Base-by-base conservation (phyloP, 2,113 vertebrate species). In the Nycticryphes semicollaris region DNA sequence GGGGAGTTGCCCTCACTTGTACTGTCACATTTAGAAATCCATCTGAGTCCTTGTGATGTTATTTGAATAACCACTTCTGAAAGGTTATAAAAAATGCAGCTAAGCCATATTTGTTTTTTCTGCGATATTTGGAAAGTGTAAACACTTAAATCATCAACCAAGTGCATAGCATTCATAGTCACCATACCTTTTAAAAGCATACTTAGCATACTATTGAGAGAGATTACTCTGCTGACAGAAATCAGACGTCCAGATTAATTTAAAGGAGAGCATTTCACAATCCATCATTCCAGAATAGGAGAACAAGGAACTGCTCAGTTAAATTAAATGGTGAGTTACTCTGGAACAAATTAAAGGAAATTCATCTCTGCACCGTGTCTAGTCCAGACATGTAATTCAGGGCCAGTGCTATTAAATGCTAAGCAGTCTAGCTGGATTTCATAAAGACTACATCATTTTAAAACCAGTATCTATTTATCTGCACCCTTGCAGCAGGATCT, bases 311-410 rank as follows among this genome's bases (percentile, higher is more conserved):
- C 64, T 84, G 92, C 88, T 93, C 85, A 41, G 85, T 94, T 94
- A 90, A 92, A 96, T 94, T 95, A 96, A 95, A 90, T 41, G 43
- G 85, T 70, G 83, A 96, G 88, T 90, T 96, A 89, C 96, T 96
- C 76, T 89, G 88, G 83, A 96, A 95, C 88, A 95, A 90, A 96
- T 96, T 83, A 94, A 95, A 92, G 90, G 85, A 90, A 92, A 97
- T 95, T 78, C 30, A 90, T 93, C 92, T 93, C 80, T 81, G 60
- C 43, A 7, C 81, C 57, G 9, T 86, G 67, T 89, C 83, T 92
- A 53, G 68, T 70, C 76, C 86, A 90, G 92, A 84, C 10, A 0
- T 48, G 68, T 81, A 95, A 95, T 63, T 92, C 43, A 3, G 72
- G 76, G 64, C 60, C 75, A 82, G 41, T 56, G 51, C 67, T 70